These are phyloP conservation scores for Pristis pectinata DNA, from an alignment of 2,797 vertebrate species.

Conservation along the genomic window DNA sequence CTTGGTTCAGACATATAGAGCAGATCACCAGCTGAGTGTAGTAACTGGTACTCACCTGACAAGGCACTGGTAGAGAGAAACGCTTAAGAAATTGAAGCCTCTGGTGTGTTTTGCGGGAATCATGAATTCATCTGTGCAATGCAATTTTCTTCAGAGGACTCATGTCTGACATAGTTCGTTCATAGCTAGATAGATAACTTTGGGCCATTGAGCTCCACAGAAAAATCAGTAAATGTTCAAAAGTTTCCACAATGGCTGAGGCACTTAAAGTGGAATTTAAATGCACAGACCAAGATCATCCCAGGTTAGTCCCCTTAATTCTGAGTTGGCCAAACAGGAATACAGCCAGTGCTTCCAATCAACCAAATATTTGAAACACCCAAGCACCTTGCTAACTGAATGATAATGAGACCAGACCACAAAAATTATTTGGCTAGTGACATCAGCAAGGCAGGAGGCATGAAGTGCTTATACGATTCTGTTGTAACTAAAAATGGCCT, in stretches of 20 bases:
- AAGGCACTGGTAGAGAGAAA: not conserved
- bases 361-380: not conserved
- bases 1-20: not conserved
- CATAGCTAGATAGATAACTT: not conserved
- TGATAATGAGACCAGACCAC: not conserved
- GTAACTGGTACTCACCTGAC: not conserved
- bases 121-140: not conserved
- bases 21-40: not conserved
- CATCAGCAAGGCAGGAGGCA: not conserved
- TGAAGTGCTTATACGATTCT: not conserved
- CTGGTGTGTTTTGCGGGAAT: not conserved
- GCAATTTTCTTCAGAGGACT: not conserved
- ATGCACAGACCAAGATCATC: not conserved
- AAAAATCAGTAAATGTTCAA: not conserved
- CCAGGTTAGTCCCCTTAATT: not conserved
- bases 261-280: not conserved
- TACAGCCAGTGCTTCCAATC: not conserved
- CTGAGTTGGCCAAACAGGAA: not conserved
- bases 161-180: not conserved
- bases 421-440: not conserved
- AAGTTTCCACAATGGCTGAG: not conserved
- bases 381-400: not conserved
- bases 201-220: not conserved
- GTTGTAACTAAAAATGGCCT: not conserved
- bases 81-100: not conserved